Base-by-base conservation (phyloP, 1,140 invertebrate genomes). In the Glomeris maerens region DNA sequence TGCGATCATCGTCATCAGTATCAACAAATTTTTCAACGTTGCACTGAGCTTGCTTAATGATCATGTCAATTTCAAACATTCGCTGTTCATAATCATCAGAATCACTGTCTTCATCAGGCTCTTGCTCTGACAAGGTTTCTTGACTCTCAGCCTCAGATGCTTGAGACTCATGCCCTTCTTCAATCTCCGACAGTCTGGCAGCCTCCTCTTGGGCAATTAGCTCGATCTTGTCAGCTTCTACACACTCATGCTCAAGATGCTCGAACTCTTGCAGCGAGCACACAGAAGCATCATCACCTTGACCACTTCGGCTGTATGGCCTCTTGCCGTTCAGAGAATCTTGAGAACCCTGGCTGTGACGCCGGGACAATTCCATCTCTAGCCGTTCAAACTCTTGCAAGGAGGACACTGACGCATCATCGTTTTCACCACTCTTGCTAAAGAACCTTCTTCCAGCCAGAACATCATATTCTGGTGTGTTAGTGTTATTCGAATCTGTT, bases 221-320 rank as follows among this genome's bases (percentile, higher is more conserved):
- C 68, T 91, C 86, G 40, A 85, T 81, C 48, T 80, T 73, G 54
- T 86, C 80, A 1, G 80, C 82, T 62, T 88, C 82, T 29, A 81
- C 74, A 61, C 90, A 87, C 22, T 89, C 87, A 52, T 77, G 79
- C 66, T 97, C 92, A 0, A 95, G 66, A 1, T 83, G 80, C 74
- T 95, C 91, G 66, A 95, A 95, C 66, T 97, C 92, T 62, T 90
- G 89, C 2, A 94, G 67, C 20, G 90, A 95, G 3, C 83, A 86
- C n/a, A 91, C 65, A 1, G 88, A 93, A 17, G 90, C 73, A 65
- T 92, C 84, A 67, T 94, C 90, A 21, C 84, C 85, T 60, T 85
- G 84, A 3, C 59, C 58, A 55, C 60, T 63, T 45, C 55, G 55
- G 29, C 49, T 31, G 3, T 39, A 25, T 3, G 27, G 7, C 29